These are phyloP conservation scores for Eupithecia subumbrata DNA, from an alignment of 2,888 invertebrate species.

Conservation along the genomic window DNA sequence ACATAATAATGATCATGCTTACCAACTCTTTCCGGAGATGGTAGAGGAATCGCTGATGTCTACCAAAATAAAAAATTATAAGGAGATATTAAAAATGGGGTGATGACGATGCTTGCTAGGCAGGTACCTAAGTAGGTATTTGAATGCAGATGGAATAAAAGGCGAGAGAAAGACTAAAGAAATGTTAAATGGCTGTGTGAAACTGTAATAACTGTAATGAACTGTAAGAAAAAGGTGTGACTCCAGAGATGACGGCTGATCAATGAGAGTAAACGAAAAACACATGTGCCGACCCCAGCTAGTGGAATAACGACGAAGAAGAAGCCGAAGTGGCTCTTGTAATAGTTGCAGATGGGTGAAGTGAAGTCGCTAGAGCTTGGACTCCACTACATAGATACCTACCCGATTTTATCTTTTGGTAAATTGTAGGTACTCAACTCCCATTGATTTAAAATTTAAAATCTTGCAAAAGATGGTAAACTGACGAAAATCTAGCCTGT, in stretches of 20 bases:
- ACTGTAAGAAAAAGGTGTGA: no score
- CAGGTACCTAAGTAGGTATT: neutral
- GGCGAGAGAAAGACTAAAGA: neutral
- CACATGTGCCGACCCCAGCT: neutral
- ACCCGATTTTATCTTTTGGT: neutral
- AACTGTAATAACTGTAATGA: no score
- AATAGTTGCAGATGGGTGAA: neutral
- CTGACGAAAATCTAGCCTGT: neutral
- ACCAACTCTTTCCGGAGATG: constrained; percentile 1
- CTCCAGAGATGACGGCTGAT: neutral
- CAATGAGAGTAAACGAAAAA: neutral
- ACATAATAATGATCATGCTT: constrained; percentile 21
- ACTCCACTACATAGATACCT: neutral
- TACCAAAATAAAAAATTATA: neutral
- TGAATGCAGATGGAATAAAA: neutral
- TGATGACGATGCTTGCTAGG: no score
- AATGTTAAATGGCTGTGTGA: no score
- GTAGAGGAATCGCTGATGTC: neutral
- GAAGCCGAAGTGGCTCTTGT: neutral
- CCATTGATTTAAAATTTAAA: neutral
- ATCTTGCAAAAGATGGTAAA: neutral
- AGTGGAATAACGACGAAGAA: neutral
- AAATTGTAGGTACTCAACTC: neutral
- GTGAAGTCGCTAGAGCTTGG: neutral
- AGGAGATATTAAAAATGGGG: neutral